A percentile compares a stretch with the other conserved stretches of the same genome.
These are phyloP conservation scores for Panagrolaimus sp. DNA, from an alignment of 1,140 invertebrate species.

Conservation along the genomic window DNA sequence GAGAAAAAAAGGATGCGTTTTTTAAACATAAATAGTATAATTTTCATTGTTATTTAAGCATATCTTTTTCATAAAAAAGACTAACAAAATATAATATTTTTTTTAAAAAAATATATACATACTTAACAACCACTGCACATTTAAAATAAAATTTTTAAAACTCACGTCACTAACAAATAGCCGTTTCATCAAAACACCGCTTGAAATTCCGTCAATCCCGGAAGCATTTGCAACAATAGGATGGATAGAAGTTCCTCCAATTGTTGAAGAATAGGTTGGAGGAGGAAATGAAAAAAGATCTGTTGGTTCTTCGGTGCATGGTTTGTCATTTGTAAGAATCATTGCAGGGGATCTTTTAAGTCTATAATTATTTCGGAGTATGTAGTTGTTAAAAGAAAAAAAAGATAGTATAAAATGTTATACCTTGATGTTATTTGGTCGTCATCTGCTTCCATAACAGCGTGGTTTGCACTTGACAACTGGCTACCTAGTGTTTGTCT, in stretches of 20 bases:
- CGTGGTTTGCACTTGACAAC: constrained; percentile 21
- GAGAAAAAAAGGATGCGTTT: background rate
- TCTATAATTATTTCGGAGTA: constrained; percentile 40
- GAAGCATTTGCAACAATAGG: background rate
- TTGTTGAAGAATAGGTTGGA: background rate
- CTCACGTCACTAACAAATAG: constrained; percentile 6
- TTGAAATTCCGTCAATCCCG: constrained; percentile 3
- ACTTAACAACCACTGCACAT: constrained; percentile 1
- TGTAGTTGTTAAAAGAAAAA: too few species aligned
- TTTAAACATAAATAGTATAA: too few species aligned
- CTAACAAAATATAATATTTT: too few species aligned
- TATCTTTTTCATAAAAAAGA: too few species aligned
- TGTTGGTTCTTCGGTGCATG: background rate
- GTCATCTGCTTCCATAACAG: constrained; percentile 18
- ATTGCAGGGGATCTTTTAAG: constrained; percentile 56
- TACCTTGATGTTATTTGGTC: constrained; percentile 18
- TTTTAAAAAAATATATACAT: background rate
- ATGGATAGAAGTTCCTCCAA: background rate
- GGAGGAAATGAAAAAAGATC: constrained; percentile 2
- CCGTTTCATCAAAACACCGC: background rate
- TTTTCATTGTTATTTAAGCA: too few species aligned
- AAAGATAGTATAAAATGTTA: too few species aligned
- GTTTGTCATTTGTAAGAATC: constrained; percentile 38
- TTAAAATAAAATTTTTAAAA: constrained; percentile 6
- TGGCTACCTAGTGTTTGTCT: constrained; percentile 17